Conservation (phyloP, 2,888 invertebrate species). For the Uloborus plumipes region DNA sequence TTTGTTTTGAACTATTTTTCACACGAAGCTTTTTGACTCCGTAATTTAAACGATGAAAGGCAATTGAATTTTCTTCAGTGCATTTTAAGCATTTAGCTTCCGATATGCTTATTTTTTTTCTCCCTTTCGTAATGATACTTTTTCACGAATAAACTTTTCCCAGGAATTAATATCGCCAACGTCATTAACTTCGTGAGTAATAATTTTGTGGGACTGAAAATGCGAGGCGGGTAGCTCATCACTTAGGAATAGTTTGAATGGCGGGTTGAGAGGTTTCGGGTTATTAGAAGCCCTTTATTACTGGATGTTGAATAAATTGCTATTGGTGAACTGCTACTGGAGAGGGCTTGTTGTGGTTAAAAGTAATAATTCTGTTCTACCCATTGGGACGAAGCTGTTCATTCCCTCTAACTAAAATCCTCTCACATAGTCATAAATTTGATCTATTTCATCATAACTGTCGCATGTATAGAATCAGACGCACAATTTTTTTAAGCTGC, state of each 20-base stretch:
- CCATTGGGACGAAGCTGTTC: constrained; percentile 13
- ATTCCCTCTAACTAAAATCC: constrained; percentile 81
- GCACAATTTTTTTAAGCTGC: constrained; percentile 74
- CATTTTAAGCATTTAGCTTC: constrained; percentile 18
- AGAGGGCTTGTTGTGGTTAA: not conserved
- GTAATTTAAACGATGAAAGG: constrained; percentile 23
- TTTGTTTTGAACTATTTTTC: constrained; percentile 46
- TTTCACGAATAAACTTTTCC: constrained; percentile 62
- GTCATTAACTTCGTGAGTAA: constrained; percentile 1
- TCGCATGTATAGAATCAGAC: constrained; percentile 20
- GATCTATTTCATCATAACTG: constrained; percentile 91
- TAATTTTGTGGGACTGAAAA: constrained; percentile 19
- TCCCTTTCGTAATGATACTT: constrained; percentile 31
- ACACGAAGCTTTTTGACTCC: constrained; percentile 40
- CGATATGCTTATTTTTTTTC: not conserved
- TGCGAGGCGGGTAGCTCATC: constrained; percentile 31
- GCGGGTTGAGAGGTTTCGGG: constrained; percentile 91
- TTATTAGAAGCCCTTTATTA: constrained; percentile 69
- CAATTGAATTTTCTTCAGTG: constrained; percentile 39
- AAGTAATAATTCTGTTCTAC: constrained; percentile 1
- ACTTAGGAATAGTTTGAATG: constrained; percentile 85
- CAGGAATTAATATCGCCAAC: constrained; percentile 10
- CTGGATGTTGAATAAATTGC: constrained; percentile 66
- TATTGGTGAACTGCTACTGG: constrained; percentile 14
- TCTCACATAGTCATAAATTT: constrained; percentile 94